Evolutionary conservation across 2,113 vertebrate genomes (phyloP).

Genomic region (Okapia johnstoni): DNA sequence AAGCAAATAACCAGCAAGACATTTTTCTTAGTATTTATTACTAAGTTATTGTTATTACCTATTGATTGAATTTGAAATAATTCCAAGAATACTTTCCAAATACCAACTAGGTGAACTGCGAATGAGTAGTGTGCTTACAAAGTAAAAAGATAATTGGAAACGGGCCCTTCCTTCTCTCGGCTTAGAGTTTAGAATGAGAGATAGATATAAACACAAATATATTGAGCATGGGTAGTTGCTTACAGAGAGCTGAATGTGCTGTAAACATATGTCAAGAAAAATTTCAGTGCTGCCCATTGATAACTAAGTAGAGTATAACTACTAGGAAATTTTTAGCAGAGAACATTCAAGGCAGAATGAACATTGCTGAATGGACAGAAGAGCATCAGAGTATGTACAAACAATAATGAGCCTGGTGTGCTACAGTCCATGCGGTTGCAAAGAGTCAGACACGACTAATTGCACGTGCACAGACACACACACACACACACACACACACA

Average conservation of each 20-base stretch:
- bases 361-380: neutral
- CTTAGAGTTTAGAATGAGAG: neutral
- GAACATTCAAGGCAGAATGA: neutral
- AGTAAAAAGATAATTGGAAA: neutral
- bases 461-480: too few relatives aligned
- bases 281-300: neutral
- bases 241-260: neutral
- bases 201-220: neutral
- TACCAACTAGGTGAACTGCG: neutral
- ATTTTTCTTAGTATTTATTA: neutral
- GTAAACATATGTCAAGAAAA: neutral
- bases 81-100: neutral
- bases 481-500: neutral
- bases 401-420: neutral
- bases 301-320: neutral
- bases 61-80: slow-evolving; percentile 31
- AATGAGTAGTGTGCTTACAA: neutral
- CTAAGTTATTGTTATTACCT: neutral
- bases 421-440: neutral
- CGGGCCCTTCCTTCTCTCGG: neutral
- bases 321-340: neutral
- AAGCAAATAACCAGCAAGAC: neutral
- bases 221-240: neutral
- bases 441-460: neutral
- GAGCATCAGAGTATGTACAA: neutral